Percentiles rank a stretch among this genome's conserved stretches.
Conservation (phyloP, 1,140 invertebrate species). For the Drosophila tropicalis region DNA sequence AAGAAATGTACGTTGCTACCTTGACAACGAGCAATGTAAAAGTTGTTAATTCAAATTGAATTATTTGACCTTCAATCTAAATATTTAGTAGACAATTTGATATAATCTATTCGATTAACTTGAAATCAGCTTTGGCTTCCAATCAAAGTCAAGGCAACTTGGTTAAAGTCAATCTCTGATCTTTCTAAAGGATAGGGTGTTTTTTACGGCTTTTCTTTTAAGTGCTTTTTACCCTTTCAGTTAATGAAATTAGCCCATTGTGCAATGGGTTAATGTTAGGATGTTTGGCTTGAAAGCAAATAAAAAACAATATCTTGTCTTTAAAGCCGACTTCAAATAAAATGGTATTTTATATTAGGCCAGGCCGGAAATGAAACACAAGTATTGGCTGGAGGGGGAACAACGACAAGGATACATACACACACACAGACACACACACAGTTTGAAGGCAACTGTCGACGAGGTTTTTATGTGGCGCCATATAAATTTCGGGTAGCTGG, state of each 20-base stretch:
- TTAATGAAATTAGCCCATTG: constrained; percentile 40
- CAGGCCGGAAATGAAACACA: constrained; percentile 65
- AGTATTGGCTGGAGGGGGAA: constrained; percentile 1
- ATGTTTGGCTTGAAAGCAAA: constrained; percentile 37
- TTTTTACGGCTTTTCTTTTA: constrained; percentile 4
- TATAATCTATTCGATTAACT: background rate
- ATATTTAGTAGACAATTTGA: too few relatives aligned
- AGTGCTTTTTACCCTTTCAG: constrained; percentile 8
- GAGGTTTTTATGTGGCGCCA: constrained; percentile 70
- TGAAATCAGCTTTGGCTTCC: background rate
- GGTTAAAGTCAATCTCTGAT: background rate
- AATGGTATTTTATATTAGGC: constrained; percentile 71
- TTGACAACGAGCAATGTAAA: background rate
- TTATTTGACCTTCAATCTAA: too few relatives aligned
- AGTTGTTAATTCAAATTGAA: too few relatives aligned
- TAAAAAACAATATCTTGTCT: constrained; percentile 63
- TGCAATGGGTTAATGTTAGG: constrained; percentile 50
- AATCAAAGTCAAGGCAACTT: background rate
- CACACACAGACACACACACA: background rate
- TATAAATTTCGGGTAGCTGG: constrained; percentile 70
- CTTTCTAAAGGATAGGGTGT: background rate
- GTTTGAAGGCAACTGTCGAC: constrained; percentile 8
- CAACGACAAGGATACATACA: background rate
- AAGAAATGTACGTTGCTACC: background rate
- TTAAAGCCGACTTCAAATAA: constrained; percentile 65